Conservation (phyloP, 2,888 invertebrate genomes). For the Thalpophila matura region DNA sequence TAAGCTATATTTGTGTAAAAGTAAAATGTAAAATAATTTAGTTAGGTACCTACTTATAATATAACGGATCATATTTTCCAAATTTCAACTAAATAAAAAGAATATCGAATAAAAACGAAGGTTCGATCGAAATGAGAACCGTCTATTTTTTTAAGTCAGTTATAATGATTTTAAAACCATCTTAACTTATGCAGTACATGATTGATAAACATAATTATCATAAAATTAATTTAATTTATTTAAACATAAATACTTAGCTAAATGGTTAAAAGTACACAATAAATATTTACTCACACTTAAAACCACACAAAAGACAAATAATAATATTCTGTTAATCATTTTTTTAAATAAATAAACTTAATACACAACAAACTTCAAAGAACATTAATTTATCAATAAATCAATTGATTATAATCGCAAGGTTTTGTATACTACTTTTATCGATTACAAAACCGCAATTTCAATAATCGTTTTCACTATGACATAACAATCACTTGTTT, state of each 20-base stretch:
- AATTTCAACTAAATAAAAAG: no score
- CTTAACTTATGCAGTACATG: no score
- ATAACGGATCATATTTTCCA: neutral
- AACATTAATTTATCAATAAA: constrained; percentile 66
- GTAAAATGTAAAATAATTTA: neutral
- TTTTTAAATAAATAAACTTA: constrained; percentile 44
- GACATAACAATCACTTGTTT: constrained; percentile 28
- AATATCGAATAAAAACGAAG: no score
- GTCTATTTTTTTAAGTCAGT: no score
- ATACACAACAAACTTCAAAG: constrained; percentile 55
- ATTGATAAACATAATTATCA: no score
- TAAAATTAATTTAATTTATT: neutral
- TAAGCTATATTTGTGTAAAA: neutral
- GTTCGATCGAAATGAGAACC: no score
- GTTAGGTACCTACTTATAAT: no score
- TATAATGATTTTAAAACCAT: no score
- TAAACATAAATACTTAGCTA: no score
- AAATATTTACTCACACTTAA: constrained; percentile 63
- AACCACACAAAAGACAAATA: constrained; percentile 50
- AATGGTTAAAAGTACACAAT: neutral
- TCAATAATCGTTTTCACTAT: constrained; percentile 57
- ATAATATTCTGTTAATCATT: constrained; percentile 52
- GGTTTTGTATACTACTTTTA: constrained; percentile 68
- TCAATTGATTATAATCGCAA: constrained; percentile 56
- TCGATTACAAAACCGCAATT: constrained; percentile 64